Conservation (phyloP, 1,140 invertebrate genomes). For the Hesperophylax magnus region DNA sequence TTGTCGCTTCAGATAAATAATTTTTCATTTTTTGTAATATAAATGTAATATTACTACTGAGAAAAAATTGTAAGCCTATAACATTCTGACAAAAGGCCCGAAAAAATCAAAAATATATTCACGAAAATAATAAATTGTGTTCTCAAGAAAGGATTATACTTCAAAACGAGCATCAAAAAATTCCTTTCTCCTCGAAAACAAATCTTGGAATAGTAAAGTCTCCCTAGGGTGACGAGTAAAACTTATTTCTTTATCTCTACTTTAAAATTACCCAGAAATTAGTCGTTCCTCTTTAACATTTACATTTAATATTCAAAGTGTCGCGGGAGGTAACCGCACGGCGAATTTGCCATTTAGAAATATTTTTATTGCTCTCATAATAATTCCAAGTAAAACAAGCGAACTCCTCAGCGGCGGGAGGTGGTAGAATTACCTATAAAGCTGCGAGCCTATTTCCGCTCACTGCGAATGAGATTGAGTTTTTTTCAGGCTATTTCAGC, state of each 20-base stretch:
- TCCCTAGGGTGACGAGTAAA: background rate
- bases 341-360: constrained; percentile 29
- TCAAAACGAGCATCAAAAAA: too few species aligned
- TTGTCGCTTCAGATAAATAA: too few species aligned
- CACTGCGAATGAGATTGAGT: background rate
- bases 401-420: constrained; percentile 13
- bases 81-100: too few species aligned
- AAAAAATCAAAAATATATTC: too few species aligned
- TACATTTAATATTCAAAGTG: constrained; percentile 36
- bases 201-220: too few species aligned
- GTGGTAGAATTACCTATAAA: constrained; percentile 46
- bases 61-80: too few species aligned
- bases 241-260: background rate
- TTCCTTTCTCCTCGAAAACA: too few species aligned
- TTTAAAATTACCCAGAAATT: constrained; percentile 17
- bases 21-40: too few species aligned
- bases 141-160: too few species aligned
- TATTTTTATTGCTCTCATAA: constrained; percentile 50
- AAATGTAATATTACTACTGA: too few species aligned
- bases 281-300: constrained; percentile 33
- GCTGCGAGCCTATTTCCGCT: constrained; percentile 40
- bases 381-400: constrained; percentile 45
- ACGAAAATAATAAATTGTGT: too few species aligned
- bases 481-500: background rate
- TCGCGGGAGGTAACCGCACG: constrained; percentile 19